A percentile compares a stretch with the other conserved stretches of the same genome.
These are phyloP conservation scores for Gambelia wislizenii DNA, from an alignment of 2,797 vertebrate genomes.

Conservation along the genomic window DNA sequence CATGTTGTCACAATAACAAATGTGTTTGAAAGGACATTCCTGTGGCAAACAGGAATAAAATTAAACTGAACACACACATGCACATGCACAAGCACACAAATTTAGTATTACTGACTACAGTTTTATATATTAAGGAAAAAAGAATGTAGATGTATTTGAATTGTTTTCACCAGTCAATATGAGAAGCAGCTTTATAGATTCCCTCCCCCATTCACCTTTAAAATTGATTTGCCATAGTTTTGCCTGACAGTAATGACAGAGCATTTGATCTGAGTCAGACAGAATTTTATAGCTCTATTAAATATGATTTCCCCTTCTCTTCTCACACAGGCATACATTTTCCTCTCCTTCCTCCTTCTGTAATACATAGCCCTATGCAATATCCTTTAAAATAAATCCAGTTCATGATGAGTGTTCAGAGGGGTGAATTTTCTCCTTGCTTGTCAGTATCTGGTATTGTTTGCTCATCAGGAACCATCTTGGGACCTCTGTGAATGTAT, in stretches of 20 bases:
- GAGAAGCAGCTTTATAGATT: conserved; percentile 50
- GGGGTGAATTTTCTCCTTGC: conserved; percentile 4
- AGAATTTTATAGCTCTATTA: conserved; percentile 65
- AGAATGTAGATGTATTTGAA: conserved; percentile 47
- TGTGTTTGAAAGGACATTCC: conserved; percentile 57
- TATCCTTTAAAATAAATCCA: conserved; percentile 21
- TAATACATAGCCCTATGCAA: conserved; percentile 27
- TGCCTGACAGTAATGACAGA: conserved; percentile 59
- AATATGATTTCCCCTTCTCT: conserved; percentile 37
- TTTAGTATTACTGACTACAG: conserved; percentile 18
- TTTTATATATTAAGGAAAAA: conserved; percentile 28
- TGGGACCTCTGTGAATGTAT: background rate
- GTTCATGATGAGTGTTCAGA: conserved; percentile 22
- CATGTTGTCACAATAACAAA: conserved; percentile 75
- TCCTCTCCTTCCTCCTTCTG: conserved; percentile 20
- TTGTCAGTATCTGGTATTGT: conserved; percentile 9
- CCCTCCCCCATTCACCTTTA: conserved; percentile 18
- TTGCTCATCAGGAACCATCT: conserved; percentile 7
- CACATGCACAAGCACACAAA: conserved; percentile 16
- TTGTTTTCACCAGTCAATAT: conserved; percentile 50
- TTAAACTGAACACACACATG: conserved; percentile 34
- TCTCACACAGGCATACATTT: background rate
- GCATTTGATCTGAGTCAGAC: conserved; percentile 61
- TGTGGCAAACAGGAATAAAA: conserved; percentile 66
- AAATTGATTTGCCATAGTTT: conserved; percentile 63